These are phyloP conservation scores for Caenorhabditis uteleia DNA, from an alignment of 2,888 invertebrate species.

Conservation along the genomic window DNA sequence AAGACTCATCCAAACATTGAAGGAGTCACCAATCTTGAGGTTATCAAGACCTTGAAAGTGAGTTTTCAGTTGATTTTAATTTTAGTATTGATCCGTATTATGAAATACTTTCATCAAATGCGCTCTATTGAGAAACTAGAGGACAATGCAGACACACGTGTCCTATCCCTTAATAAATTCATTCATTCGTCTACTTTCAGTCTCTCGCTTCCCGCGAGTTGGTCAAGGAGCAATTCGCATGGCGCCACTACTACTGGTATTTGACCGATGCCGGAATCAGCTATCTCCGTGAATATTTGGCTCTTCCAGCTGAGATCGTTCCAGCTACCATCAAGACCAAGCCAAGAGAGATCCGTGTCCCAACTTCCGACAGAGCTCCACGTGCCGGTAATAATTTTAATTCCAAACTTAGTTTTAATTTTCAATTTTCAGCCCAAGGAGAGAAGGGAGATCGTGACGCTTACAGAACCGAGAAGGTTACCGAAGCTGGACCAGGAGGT, in stretches of 20 bases:
- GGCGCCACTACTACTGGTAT: slow-evolving; percentile 99
- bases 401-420: slow-evolving; percentile 12
- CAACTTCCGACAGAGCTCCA: slow-evolving; percentile 61
- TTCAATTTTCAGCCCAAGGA: slow-evolving; percentile 39
- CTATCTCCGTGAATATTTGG: slow-evolving; percentile 90
- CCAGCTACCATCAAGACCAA: slow-evolving; percentile 94
- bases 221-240: slow-evolving; percentile 99
- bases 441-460: slow-evolving; percentile 63
- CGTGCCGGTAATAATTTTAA: too few relatives aligned
- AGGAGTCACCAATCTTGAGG: slow-evolving; percentile 93
- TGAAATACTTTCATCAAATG: neutral
- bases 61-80: slow-evolving; percentile 3
- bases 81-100: neutral
- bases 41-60: slow-evolving; percentile 94
- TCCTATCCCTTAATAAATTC: too few relatives aligned
- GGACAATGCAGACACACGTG: too few relatives aligned
- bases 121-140: too few relatives aligned
- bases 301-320: slow-evolving; percentile 97
- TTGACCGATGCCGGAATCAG: slow-evolving; percentile 97
- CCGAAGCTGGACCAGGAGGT: slow-evolving; percentile 93
- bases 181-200: slow-evolving; percentile 44
- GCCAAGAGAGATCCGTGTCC: slow-evolving; percentile 71
- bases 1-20: slow-evolving; percentile 96
- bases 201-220: slow-evolving; percentile 88
- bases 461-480: slow-evolving; percentile 81